Percentiles rank a stretch among this genome's conserved stretches.
Conservation (phyloP, 2,113 vertebrate species). For the Cheirogaleus medius region DNA sequence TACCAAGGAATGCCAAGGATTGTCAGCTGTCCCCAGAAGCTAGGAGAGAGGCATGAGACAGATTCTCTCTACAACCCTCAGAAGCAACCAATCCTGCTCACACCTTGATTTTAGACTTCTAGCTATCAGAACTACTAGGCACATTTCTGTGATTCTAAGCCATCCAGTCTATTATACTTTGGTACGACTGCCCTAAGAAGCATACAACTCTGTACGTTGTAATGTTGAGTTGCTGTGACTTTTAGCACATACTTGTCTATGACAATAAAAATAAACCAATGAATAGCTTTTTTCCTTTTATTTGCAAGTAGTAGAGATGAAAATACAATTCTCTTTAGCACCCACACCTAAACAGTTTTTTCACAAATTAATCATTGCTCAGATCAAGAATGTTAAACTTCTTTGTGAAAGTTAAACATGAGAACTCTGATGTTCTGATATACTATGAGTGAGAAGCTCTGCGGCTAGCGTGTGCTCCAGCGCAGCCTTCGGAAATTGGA, state of each 20-base stretch:
- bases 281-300: background rate
- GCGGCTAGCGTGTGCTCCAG: no score
- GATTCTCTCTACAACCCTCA: background rate
- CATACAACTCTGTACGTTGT: background rate
- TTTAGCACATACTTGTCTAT: background rate
- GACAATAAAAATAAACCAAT: background rate
- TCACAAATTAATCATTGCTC: background rate
- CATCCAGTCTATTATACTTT: background rate
- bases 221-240: background rate
- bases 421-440: background rate
- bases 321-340: background rate
- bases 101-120: background rate
- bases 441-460: no score
- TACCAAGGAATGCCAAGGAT: background rate
- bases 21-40: background rate
- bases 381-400: constrained; percentile 4
- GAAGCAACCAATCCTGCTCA: background rate
- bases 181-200: background rate
- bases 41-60: background rate
- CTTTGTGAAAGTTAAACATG: background rate
- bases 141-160: background rate
- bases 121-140: background rate
- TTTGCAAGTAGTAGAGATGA: background rate
- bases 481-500: no score
- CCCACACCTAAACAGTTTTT: background rate